Evolutionary conservation across 2,797 vertebrate genomes (phyloP).

Genomic region (Arctocebus calabarensis): DNA sequence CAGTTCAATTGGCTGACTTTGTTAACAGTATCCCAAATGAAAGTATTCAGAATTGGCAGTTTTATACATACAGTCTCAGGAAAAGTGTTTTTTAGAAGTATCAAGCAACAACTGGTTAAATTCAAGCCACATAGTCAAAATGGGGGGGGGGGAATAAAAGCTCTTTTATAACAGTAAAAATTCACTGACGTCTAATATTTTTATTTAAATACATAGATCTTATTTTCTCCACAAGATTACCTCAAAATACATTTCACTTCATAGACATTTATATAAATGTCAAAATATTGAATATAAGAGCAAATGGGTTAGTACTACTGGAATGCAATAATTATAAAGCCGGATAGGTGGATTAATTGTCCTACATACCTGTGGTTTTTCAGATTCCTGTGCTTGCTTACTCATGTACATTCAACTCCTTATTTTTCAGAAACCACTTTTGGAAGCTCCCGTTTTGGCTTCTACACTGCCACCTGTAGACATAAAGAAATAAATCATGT

Average conservation of each 20-base stretch:
- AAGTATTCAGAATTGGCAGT: slow-evolving; percentile 23
- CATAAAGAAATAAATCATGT: slow-evolving; percentile 85
- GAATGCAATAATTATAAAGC: slow-evolving; percentile 73
- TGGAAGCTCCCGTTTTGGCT: slow-evolving; percentile 85
- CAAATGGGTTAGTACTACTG: slow-evolving; percentile 26
- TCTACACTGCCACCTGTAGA: slow-evolving; percentile 91
- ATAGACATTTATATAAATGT: slow-evolving; percentile 57
- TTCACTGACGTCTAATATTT: not conserved
- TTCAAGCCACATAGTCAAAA: not conserved
- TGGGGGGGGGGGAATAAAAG: slow-evolving; percentile 30
- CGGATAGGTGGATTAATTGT: slow-evolving; percentile 66
- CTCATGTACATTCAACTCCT: slow-evolving; percentile 84
- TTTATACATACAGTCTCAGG: not conserved
- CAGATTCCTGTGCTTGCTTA: slow-evolving; percentile 87
- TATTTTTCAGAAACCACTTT: slow-evolving; percentile 83
- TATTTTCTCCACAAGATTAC: slow-evolving; percentile 20
- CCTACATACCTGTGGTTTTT: slow-evolving; percentile 90
- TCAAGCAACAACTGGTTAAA: slow-evolving; percentile 58
- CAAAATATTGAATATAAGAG: slow-evolving; percentile 47
- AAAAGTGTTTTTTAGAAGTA: slow-evolving; percentile 55
- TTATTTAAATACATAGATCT: slow-evolving; percentile 64
- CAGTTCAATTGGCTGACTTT: not conserved
- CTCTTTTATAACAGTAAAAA: slow-evolving; percentile 44
- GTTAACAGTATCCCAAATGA: slow-evolving; percentile 26
- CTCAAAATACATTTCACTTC: slow-evolving; percentile 58